phyloP scores from a whole-genome alignment of 2,888 invertebrate genomes.

The Oasisia sp. region DNA sequence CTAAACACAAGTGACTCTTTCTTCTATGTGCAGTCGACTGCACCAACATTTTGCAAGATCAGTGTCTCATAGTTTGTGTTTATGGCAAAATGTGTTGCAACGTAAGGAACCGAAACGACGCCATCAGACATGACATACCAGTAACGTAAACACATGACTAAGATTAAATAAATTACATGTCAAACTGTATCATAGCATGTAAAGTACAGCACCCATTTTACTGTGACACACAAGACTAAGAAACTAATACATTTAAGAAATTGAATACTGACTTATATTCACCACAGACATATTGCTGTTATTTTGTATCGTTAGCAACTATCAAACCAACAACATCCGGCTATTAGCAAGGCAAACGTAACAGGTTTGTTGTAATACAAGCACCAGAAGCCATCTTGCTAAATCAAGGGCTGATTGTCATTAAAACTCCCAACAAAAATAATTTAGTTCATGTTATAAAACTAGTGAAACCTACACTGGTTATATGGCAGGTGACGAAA shows the following conservation, averaged over 20 bases:
- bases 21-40: too few relatives aligned
- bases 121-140: background rate
- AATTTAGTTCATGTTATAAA: conserved; percentile 3
- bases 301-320: background rate
- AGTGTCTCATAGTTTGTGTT: background rate
- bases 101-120: background rate
- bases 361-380: conserved; percentile 17
- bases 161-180: background rate
- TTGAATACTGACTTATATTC: conserved; percentile 5
- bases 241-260: background rate
- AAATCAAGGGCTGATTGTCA: conserved; percentile 5
- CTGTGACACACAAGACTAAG: background rate
- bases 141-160: background rate
- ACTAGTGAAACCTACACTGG: conserved; percentile 13
- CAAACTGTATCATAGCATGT: background rate
- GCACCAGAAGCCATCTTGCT: background rate
- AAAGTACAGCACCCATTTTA: background rate
- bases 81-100: background rate
- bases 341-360: background rate
- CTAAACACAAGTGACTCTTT: too few relatives aligned
- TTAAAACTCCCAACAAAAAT: conserved; percentile 1
- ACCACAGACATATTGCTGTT: background rate
- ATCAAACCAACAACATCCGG: background rate
- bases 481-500: background rate
- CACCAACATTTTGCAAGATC: too few relatives aligned